These are phyloP conservation scores for Phania funesta DNA, from an alignment of 2,888 invertebrate species.

Conservation along the genomic window DNA sequence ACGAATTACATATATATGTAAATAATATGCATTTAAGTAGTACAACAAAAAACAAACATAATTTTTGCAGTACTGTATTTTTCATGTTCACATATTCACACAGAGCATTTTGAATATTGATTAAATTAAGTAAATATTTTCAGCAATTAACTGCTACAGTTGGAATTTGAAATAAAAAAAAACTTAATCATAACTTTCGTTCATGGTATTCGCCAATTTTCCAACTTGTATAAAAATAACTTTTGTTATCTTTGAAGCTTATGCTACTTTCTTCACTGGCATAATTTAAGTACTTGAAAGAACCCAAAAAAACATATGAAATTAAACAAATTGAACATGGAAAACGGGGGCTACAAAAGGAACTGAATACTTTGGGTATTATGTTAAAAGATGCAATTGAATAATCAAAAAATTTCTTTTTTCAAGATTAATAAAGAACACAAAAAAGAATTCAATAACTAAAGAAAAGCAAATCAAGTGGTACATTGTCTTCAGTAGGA, in stretches of 20 bases:
- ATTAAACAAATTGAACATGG: constrained; percentile 55
- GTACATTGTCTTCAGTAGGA: constrained; percentile 4
- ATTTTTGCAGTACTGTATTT: no score
- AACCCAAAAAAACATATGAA: constrained; percentile 26
- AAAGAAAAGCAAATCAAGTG: constrained; percentile 43
- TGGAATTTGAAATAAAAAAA: no score
- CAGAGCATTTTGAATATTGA: no score
- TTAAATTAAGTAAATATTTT: no score
- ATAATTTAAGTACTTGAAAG: background rate
- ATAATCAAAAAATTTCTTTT: constrained; percentile 11
- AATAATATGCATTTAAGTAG: no score
- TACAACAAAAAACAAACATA: no score
- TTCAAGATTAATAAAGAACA: constrained; percentile 21
- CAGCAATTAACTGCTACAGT: no score
- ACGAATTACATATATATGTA: no score
- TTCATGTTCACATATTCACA: no score
- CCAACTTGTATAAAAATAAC: background rate
- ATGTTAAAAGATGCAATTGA: constrained; percentile 38
- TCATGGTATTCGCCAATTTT: background rate
- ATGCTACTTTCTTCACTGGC: background rate
- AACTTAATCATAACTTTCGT: no score
- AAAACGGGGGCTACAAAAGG: constrained; percentile 26
- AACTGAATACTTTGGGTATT: constrained; percentile 1
- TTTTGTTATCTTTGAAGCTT: background rate
- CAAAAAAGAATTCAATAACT: background rate